phyloP scores from a whole-genome alignment of 2,888 invertebrate species.

The Eudasyphora cyanicolor region DNA sequence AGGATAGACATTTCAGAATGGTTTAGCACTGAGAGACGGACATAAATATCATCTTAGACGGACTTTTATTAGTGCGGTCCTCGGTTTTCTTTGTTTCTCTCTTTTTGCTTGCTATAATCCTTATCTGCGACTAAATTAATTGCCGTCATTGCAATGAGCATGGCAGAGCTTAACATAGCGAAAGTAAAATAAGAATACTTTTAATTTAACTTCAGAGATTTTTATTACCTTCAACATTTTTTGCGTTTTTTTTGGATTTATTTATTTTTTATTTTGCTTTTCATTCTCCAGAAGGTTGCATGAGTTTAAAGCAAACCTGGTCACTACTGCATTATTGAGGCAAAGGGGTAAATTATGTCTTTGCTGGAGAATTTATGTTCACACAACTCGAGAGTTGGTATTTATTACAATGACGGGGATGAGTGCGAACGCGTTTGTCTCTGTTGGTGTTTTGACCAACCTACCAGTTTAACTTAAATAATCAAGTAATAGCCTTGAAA shows the following conservation, averaged over 20 bases:
- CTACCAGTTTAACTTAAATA: slow-evolving; percentile 41
- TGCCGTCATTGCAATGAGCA: slow-evolving; percentile 27
- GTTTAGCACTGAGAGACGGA: neutral
- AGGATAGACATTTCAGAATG: slow-evolving; percentile 27
- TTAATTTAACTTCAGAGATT: slow-evolving; percentile 59
- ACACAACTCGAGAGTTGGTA: slow-evolving; percentile 35
- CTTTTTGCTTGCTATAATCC: neutral
- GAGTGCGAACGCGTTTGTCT: slow-evolving; percentile 28
- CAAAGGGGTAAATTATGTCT: slow-evolving; percentile 45
- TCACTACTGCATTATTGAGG: neutral
- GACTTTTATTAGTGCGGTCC: slow-evolving; percentile 61
- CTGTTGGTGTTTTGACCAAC: slow-evolving; percentile 49
- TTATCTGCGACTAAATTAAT: slow-evolving; percentile 33
- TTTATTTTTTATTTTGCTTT: slow-evolving; percentile 39
- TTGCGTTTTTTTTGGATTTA: neutral
- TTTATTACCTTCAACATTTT: slow-evolving; percentile 48
- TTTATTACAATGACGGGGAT: slow-evolving; percentile 24
- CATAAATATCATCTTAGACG: slow-evolving; percentile 34
- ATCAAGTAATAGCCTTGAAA: slow-evolving; percentile 54
- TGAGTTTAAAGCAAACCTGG: neutral
- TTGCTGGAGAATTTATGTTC: slow-evolving; percentile 58
- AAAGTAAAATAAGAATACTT: slow-evolving; percentile 58
- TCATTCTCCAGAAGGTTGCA: neutral
- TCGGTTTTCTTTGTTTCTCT: slow-evolving; percentile 31
- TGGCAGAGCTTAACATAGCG: slow-evolving; percentile 26